These are phyloP conservation scores for Notiomystis cincta DNA, from an alignment of 2,113 vertebrate species.

Conservation along the genomic window DNA sequence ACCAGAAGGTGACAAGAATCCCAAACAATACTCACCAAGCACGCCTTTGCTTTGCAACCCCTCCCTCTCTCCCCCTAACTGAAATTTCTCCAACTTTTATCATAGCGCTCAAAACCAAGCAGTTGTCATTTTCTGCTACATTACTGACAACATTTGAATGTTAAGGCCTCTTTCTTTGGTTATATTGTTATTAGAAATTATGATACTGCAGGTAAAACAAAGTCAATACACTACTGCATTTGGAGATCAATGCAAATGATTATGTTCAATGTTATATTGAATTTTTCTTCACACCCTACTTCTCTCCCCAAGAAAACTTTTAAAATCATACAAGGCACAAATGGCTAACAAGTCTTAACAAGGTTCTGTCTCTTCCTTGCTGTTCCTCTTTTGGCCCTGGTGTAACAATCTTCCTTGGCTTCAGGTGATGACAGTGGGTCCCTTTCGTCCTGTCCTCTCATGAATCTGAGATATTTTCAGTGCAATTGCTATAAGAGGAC, in stretches of 20 bases:
- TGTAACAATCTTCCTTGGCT: not conserved
- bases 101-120: not conserved
- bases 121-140: not conserved
- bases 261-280: constrained; percentile 19
- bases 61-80: not conserved
- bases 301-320: constrained; percentile 37
- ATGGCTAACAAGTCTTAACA: constrained; percentile 56
- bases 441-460: constrained; percentile 89
- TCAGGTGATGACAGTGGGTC: constrained; percentile 97
- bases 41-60: not conserved
- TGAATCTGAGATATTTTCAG: constrained; percentile 97
- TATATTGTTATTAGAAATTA: constrained; percentile 13
- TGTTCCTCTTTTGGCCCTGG: constrained; percentile 67
- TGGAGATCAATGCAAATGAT: constrained; percentile 32
- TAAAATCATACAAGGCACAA: constrained; percentile 75
- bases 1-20: not conserved
- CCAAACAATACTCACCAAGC: not conserved
- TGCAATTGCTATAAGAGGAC: constrained; percentile 95
- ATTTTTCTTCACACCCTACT: not conserved
- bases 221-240: constrained; percentile 21
- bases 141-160: not conserved
- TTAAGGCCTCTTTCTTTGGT: constrained; percentile 13
- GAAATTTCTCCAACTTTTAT: not conserved
- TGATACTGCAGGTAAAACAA: constrained; percentile 35
- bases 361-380: constrained; percentile 41